Evolutionary conservation across 2,113 vertebrate genomes (phyloP), one percentile per base, ranked within the genome.

Genomic region (Sinocyclocheilus anophthalmus): DNA sequence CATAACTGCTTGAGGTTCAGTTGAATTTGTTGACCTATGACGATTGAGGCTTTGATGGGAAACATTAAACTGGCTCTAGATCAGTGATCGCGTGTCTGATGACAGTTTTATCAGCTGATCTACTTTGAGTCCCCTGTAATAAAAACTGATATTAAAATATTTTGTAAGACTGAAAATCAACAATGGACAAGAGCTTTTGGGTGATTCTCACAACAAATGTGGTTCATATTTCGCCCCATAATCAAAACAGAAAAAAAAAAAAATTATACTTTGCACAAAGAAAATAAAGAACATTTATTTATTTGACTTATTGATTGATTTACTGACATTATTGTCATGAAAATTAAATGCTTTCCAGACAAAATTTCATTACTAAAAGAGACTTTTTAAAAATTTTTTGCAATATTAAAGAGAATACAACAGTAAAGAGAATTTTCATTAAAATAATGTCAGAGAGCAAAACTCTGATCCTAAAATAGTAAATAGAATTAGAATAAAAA

Each of bases 61-160:
- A 81, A 26, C 42, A 50, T 26, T 48, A 81, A 81, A 67, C 39
- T 50, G 61, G n/a, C 61, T 65, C 14, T 48, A 81, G 24, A 26
- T 65, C n/a, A 50, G n/a, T 2, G n/a, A 45, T 26, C 20, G 8
- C 4, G 37, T 3, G 42, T 45, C 42, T 57, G 30, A 30, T 30
- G 30, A 30, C 30, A 30, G 30, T 30, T 30, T 30, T 30, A 30
- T 30, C 4, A 6, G 77, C 22, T 61, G n/a, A 61, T 14, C 59
- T 45, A 7, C n/a, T 81, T 13, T 42, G 42, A 5, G 37, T 76
- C 12, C n/a, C 22, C 22, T 14, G 42, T 16, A 50, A 42, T 14
- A 48, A 48, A 24, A 76, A 50, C 12, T 12, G 13, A 2, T 50
- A 24, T 45, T 26, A 5, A 48, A 24, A 20, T 20, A 6, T 70